phyloP scores from a whole-genome alignment of 2,113 vertebrate genomes.

The Ictalurus punctatus region DNA sequence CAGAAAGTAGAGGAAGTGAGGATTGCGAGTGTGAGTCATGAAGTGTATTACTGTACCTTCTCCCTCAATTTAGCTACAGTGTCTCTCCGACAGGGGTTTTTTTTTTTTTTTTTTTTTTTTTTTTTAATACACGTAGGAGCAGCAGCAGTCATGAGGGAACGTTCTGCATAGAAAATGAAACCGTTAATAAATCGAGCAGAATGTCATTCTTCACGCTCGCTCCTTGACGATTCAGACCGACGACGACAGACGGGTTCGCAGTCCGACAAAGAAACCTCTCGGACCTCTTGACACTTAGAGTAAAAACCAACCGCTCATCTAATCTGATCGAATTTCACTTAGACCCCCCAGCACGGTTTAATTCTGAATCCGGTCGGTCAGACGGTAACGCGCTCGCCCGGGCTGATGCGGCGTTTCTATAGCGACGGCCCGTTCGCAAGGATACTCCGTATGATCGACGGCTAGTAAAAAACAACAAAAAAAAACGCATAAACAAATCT shows the following conservation, averaged over 20 bases:
- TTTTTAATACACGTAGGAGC: neutral
- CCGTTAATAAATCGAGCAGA: too few species aligned
- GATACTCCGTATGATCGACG: neutral
- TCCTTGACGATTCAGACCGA: neutral
- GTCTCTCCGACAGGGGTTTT: neutral
- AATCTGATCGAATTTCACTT: neutral
- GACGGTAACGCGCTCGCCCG: neutral
- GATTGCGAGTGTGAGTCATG: slow-evolving; percentile 38
- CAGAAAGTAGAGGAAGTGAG: slow-evolving; percentile 47
- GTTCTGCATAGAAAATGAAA: neutral
- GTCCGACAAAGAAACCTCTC: too few species aligned
- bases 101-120: neutral
- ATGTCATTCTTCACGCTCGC: too few species aligned
- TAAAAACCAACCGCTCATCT: neutral
- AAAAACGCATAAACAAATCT: neutral
- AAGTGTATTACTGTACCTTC: slow-evolving; percentile 42
- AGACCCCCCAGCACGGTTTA: neutral
- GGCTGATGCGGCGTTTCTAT: neutral
- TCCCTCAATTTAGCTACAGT: slow-evolving; percentile 24
- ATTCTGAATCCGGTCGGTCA: neutral
- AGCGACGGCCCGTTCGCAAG: neutral
- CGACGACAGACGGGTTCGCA: too few species aligned
- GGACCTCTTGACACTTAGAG: too few species aligned
- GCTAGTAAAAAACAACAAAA: too few species aligned
- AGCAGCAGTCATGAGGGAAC: neutral